These are phyloP conservation scores for Arenicola marina DNA, from an alignment of 2,888 invertebrate species.

Conservation along the genomic window DNA sequence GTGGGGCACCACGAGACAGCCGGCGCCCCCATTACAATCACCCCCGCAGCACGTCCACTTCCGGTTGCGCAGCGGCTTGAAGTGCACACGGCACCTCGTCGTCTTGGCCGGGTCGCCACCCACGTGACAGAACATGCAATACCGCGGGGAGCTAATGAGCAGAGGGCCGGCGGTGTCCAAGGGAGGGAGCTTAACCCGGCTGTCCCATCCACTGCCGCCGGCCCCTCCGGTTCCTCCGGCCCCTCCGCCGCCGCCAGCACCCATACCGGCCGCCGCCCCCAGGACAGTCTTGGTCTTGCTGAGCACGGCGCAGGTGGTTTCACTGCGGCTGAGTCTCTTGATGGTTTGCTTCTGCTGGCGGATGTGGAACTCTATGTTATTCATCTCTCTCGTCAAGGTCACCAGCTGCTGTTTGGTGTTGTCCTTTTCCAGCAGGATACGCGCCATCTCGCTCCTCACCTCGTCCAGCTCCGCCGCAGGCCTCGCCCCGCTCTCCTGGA, in stretches of 20 bases:
- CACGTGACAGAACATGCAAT: slow-evolving; percentile 30
- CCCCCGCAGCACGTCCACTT: slow-evolving; percentile 33
- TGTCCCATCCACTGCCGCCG: too few species aligned
- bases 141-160: slow-evolving; percentile 18
- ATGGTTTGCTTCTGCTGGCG: slow-evolving; percentile 33
- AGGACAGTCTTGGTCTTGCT: too few species aligned
- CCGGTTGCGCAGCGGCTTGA: slow-evolving; percentile 24
- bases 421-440: background rate
- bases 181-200: too few species aligned
- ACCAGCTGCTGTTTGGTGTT: slow-evolving; percentile 16
- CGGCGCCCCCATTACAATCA: slow-evolving; percentile 27
- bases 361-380: slow-evolving; percentile 31
- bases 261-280: too few species aligned
- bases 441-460: slow-evolving; percentile 16
- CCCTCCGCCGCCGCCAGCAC: too few species aligned
- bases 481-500: slow-evolving; percentile 21
- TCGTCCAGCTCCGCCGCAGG: slow-evolving; percentile 19
- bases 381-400: slow-evolving; percentile 27
- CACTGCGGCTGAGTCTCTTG: slow-evolving; percentile 28
- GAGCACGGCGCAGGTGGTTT: slow-evolving; percentile 12
- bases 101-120: slow-evolving; percentile 27
- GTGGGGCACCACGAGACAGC: slow-evolving; percentile 31
- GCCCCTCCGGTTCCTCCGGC: too few species aligned
- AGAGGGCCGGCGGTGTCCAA: slow-evolving; percentile 2
- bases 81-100: slow-evolving; percentile 23